Base-by-base conservation (phyloP, 2,797 vertebrate species). In the Ciconia nigra region DNA sequence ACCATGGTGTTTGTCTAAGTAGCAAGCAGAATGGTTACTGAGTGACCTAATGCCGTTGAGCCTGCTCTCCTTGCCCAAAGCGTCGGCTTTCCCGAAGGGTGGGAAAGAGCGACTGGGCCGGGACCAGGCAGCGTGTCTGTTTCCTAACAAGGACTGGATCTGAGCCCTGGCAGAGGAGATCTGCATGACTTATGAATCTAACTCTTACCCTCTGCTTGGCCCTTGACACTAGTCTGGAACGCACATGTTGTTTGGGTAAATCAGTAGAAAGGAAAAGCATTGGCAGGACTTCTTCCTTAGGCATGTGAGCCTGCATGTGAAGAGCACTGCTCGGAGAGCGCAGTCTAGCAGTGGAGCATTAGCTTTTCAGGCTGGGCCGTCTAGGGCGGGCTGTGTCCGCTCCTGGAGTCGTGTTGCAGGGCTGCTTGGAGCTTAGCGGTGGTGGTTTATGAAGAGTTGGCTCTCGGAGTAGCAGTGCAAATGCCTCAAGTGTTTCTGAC, bases 111-210 rank as follows among this genome's bases (percentile, higher is more conserved):
- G 5, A 3, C 41, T 1, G 46, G 82, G 88, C 83, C 26, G 18
- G 94, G 62, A 57, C 11, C 63, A 51, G 9, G 49, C 89, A 62
- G 94, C 1, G 3, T 41, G 51, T 78, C 82, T 86, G 88, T 84
- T 95, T 95, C 94, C 95, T 96, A 96, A 89, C 95, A 95, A 94
- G 96, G 93, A 95, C 96, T 96, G 94, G 91, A 94, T 86, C 72
- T 0, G 54, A 96, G 94, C 96, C 95, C 96, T 95, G 95, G 96
- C 95, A 70, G n/a, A 41, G 46, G 42, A 76, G 73, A 20, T 55
- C 39, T 24, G 51, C 58, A 39, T 87, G 94, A 84, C 70, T 93
- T 70, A 39, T 0, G 63, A 70, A 72, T 87, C 83, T 86, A 7
- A 52, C 82, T 89, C 69, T 61, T 89, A 81, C 52, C 87, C 89